These are phyloP conservation scores for Antrozous pallidus DNA, from an alignment of 2,797 vertebrate genomes.

Conservation along the genomic window DNA sequence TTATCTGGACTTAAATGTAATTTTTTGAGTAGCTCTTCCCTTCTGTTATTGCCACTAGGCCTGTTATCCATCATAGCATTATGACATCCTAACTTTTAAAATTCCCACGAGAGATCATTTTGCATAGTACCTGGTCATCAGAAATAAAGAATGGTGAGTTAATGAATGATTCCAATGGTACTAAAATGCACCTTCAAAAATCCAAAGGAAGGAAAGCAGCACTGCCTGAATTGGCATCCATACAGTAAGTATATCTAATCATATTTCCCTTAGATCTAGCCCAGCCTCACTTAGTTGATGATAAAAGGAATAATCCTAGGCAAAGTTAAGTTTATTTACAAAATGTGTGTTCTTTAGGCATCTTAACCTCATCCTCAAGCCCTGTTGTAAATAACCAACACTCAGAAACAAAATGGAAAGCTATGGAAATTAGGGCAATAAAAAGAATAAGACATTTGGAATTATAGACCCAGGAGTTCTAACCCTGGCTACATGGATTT, in stretches of 20 bases:
- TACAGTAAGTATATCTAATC: neutral
- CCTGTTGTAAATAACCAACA: neutral
- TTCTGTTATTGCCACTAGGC: neutral
- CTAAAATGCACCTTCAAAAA: slow-evolving; percentile 2
- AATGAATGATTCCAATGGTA: neutral
- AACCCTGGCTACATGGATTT: neutral
- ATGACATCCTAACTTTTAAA: neutral
- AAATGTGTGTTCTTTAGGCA: neutral
- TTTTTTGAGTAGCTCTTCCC: neutral
- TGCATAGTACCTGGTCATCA: neutral
- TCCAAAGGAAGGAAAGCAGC: neutral
- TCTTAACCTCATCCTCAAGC: neutral
- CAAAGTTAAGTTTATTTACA: neutral
- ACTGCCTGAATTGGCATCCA: neutral
- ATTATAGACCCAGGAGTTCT: neutral
- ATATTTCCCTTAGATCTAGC: neutral
- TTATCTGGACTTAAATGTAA: neutral
- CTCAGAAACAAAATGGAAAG: neutral
- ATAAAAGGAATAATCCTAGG: neutral
- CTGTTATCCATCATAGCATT: neutral
- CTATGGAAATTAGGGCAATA: neutral
- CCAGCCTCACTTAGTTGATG: neutral
- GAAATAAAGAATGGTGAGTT: slow-evolving; percentile 12
- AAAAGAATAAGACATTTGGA: neutral
- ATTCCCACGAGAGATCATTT: neutral